A percentile compares a stretch with the other conserved stretches of the same genome.
These are phyloP conservation scores for Callosobruchus maculatus DNA, from an alignment of 2,888 invertebrate genomes.

Conservation along the genomic window DNA sequence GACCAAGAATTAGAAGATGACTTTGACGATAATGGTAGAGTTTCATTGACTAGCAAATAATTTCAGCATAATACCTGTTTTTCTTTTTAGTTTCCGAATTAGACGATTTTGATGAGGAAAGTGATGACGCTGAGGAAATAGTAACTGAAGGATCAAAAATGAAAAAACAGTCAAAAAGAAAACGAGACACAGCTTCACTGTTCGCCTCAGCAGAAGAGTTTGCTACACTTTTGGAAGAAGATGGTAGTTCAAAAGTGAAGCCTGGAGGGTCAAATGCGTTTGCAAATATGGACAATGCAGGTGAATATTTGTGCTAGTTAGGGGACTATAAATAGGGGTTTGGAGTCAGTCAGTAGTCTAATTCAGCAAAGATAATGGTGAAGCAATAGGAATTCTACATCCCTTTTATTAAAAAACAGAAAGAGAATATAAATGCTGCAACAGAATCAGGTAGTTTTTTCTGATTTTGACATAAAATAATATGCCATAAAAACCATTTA, in stretches of 20 bases:
- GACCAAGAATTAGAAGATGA: slow-evolving; percentile 40
- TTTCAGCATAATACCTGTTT: neutral
- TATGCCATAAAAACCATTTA: too few species aligned
- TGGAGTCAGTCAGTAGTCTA: too few species aligned
- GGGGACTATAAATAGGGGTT: too few species aligned
- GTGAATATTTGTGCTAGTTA: slow-evolving; percentile 42
- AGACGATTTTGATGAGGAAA: slow-evolving; percentile 17
- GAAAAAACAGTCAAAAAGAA: slow-evolving; percentile 15
- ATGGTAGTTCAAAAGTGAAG: slow-evolving; percentile 57
- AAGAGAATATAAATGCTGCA: too few species aligned
- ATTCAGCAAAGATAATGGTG: too few species aligned
- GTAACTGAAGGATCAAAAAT: slow-evolving; percentile 32
- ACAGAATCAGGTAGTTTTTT: too few species aligned
- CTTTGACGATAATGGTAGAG: slow-evolving; percentile 24
- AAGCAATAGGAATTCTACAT: too few species aligned
- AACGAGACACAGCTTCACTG: slow-evolving; percentile 57
- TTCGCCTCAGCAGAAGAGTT: slow-evolving; percentile 89
- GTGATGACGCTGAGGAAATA: slow-evolving; percentile 18
- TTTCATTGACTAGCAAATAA: neutral
- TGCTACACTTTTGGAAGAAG: slow-evolving; percentile 81
- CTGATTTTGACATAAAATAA: too few species aligned
- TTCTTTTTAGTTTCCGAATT: slow-evolving; percentile 7
- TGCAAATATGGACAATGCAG: slow-evolving; percentile 73
- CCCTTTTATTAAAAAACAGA: too few species aligned
- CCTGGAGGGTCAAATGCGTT: slow-evolving; percentile 67